Base-by-base conservation (phyloP, 2,888 invertebrate genomes). In the Miltochrista miniata region DNA sequence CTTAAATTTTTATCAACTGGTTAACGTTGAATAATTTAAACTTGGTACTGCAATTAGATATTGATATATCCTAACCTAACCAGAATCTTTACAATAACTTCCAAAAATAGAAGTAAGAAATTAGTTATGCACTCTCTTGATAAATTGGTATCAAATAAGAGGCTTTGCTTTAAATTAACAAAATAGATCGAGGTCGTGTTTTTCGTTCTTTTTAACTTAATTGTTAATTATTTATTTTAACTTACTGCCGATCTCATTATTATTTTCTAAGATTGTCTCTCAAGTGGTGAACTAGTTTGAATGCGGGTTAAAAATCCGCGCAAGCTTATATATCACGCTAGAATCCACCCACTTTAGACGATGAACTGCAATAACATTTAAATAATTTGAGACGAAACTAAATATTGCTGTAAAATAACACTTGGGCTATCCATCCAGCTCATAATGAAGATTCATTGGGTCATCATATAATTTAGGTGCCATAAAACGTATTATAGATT, bases 261-360 rank as follows among this genome's bases (percentile, higher is more conserved):
- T 49, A 51, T 65, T 52, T 36, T 64, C 45, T 67, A 61, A 61
- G 74, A 64, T 76, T 75, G 80, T 55, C 81, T 81, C 79, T 83
- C 85, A 79, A 74, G 41, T 77, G 82, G 59, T 86, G 84, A 80
- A 84, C 89, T 90, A 90, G 82, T 85, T 88, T 68, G 87, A 88
- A 83, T 90, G 89, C 72, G 18, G 38, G 38, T 76, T 5, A 74
- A 85, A 88, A 87, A 87, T 81, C 76, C 69, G 82, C 81, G 83
- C 85, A 68, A 70, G 83, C 87, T 85, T 89, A 79, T 90, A 89
- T 88, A 89, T 85, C 62, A 59, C 67, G 72, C 74, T 69, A 70
- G 72, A 82, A 82, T 73, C 87, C 89, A 85, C 87, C 87, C 85
- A 88, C 87, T 84, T 77, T 68, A 68, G 69, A 62, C 72, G 68